Evolutionary conservation across 2,797 vertebrate genomes (phyloP).

Genomic region (Triplophysa yarkandensis): DNA sequence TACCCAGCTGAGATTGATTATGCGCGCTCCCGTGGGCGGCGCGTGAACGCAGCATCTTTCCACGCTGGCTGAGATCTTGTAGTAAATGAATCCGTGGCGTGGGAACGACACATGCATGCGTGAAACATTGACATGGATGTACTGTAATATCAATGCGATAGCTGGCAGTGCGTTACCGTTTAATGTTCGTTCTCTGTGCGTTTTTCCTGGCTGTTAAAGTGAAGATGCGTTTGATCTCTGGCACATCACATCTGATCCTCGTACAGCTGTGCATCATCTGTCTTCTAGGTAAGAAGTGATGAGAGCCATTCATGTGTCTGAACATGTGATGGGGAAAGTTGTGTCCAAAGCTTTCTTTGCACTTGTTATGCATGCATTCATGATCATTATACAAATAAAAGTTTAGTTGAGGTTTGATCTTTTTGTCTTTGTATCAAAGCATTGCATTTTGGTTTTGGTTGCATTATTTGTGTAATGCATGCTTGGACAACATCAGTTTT

Average conservation of each 20-base stretch:
- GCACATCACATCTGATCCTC: constrained; percentile 68
- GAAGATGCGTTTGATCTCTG: constrained; percentile 74
- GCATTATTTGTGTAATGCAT: background rate
- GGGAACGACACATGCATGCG: constrained; percentile 43
- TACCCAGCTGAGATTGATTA: constrained; percentile 10
- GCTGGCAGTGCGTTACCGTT: constrained; percentile 37
- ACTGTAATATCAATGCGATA: constrained; percentile 62
- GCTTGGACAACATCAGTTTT: background rate
- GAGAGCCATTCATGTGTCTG: background rate
- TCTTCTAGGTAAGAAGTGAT: constrained; percentile 81
- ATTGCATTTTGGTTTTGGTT: background rate
- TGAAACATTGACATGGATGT: constrained; percentile 56
- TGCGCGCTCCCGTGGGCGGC: constrained; percentile 65
- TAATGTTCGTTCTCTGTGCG: background rate
- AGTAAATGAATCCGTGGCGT: constrained; percentile 42
- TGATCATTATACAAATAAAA: background rate
- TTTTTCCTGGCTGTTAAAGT: constrained; percentile 36
- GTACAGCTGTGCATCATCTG: constrained; percentile 81
- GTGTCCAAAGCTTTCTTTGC: background rate
- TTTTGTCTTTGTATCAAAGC: background rate
- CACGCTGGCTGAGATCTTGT: constrained; percentile 19
- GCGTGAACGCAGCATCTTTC: constrained; percentile 62
- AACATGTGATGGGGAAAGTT: constrained; percentile 17
- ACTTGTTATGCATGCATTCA: constrained; percentile 6
- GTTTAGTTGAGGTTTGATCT: background rate